Evolutionary conservation across 2,797 vertebrate species (phyloP).

Genomic region (Ficedula albicollis): DNA sequence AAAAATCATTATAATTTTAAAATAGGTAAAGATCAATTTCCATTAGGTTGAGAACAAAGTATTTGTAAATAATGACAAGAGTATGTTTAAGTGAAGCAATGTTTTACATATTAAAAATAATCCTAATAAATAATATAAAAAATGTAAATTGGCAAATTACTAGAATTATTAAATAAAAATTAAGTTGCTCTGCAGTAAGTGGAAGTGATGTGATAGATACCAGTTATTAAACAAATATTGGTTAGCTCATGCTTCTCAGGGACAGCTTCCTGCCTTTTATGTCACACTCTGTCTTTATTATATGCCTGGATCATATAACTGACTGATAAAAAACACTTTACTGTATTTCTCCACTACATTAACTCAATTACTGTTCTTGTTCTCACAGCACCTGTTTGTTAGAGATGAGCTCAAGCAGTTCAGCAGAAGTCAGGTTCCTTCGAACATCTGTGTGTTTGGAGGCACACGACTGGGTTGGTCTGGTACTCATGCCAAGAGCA

Average conservation of each 20-base stretch:
- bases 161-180: constrained; percentile 66
- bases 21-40: constrained; percentile 70
- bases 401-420: constrained; percentile 57
- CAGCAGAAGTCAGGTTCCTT: constrained; percentile 50
- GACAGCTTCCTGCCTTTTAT: constrained; percentile 44
- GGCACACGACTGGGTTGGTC: not conserved
- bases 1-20: constrained; percentile 53
- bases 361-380: constrained; percentile 71
- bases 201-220: constrained; percentile 39
- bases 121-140: constrained; percentile 66
- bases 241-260: constrained; percentile 35
- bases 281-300: constrained; percentile 56
- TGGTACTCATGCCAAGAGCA: not conserved
- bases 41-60: constrained; percentile 69
- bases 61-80: constrained; percentile 55
- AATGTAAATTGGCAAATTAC: constrained; percentile 63
- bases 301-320: constrained; percentile 60
- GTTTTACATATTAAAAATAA: constrained; percentile 64
- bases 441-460: constrained; percentile 58
- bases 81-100: constrained; percentile 43
- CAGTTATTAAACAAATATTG: constrained; percentile 35
- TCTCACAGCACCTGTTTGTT: constrained; percentile 71
- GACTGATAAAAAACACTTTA: constrained; percentile 71
- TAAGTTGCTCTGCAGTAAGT: constrained; percentile 29
- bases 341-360: constrained; percentile 71